Base-by-base conservation (phyloP, 2,888 invertebrate species). In the Notodromas monacha region DNA sequence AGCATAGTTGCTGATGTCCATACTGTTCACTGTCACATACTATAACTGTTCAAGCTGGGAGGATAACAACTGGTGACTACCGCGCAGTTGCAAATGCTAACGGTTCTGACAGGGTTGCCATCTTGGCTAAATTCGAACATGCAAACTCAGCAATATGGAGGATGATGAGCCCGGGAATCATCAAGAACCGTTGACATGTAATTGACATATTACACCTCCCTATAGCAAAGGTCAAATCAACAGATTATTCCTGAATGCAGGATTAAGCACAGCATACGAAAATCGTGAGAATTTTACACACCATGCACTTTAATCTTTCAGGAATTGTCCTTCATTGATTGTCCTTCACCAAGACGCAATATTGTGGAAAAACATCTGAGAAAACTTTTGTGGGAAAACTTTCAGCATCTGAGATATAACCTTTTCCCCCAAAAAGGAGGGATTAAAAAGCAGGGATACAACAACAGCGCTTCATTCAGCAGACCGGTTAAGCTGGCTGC, bases 11-110 rank as follows among this genome's bases (percentile, higher is more conserved):
- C 6, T 21, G 21, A 21, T 21, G 21, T 21, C 21, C 21, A 21
- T 21, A 21, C 21, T 21, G 21, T 21, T 21, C 21, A 21, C 21
- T 21, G 21, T 21, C 21, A 21, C 21, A 21, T 21, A 21, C 21
- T 21, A 21, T 21, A 21, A 21, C 21, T 21, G 21, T 21, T 21
- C 21, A 21, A 21, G 21, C 21, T 21, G 21, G 21, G 21, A 21
- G 21, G 21, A 21, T 21, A 6, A 21, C 21, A 21, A 21, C 21
- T 21, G 6, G 21, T 21, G 21, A 21, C 21, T 21, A 21, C 21
- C 21, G 21, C 21, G 21, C 21, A 21, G 21, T 21, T 21, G 21
- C 21, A n/a, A 21, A 21, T 21, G 21, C 21, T 21, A 21, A 21
- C 21, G 21, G 21, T 21, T 21, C 21, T 21, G 21, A 21, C 21